phyloP scores from a whole-genome alignment of 1,140 invertebrate genomes.

The Apocrypta bakeri region DNA sequence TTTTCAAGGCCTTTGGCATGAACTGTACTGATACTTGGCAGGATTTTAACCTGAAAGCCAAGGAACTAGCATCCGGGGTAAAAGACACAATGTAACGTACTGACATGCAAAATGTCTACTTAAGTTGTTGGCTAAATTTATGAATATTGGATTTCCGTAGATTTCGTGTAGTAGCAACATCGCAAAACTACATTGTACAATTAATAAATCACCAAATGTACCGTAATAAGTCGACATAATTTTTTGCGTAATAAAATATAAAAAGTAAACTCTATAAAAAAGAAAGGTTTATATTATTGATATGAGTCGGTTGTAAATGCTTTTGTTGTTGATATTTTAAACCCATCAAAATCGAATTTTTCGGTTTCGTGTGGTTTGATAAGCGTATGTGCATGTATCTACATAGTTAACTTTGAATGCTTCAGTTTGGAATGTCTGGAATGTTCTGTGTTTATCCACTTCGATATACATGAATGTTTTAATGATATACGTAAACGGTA shows the following conservation, averaged over 20 bases:
- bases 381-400: too few relatives aligned
- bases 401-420: too few relatives aligned
- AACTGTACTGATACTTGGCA: not conserved
- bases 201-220: not conserved
- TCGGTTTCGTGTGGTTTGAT: too few relatives aligned
- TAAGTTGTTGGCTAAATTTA: constrained; percentile 25
- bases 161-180: not conserved
- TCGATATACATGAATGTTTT: too few relatives aligned
- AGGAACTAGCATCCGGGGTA: not conserved
- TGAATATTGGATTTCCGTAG: constrained; percentile 24
- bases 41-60: not conserved
- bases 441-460: too few relatives aligned
- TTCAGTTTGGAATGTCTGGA: too few relatives aligned
- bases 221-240: not conserved
- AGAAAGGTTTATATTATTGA: too few relatives aligned
- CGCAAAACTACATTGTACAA: not conserved
- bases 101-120: constrained; percentile 16
- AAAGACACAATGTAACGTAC: constrained; percentile 10
- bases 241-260: not conserved
- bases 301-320: too few relatives aligned
- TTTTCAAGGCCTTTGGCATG: constrained; percentile 26
- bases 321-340: too few relatives aligned
- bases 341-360: too few relatives aligned
- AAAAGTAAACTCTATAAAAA: too few relatives aligned
- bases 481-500: too few relatives aligned